A percentile compares a stretch with the other conserved stretches of the same genome.
Evolutionary conservation across 2,113 vertebrate genomes (phyloP).

Genomic region (Heterocephalus glaber): DNA sequence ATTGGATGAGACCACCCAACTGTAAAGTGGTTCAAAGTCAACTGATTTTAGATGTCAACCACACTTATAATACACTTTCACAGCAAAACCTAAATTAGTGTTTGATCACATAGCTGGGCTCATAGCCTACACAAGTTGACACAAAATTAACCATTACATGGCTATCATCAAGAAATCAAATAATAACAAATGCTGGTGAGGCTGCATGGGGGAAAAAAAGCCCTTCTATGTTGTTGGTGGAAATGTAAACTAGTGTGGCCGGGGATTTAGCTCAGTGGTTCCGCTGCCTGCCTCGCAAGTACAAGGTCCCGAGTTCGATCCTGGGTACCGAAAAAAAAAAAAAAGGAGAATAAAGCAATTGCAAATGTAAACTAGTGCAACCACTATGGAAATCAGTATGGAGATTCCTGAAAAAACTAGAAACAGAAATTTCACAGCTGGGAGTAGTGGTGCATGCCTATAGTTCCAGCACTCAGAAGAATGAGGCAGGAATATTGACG

Average conservation of each 20-base stretch:
- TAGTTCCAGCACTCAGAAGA: neutral
- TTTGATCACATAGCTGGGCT: neutral
- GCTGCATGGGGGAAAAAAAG: neutral
- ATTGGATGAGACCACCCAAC: neutral
- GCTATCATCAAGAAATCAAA: neutral
- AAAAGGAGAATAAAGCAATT: no score
- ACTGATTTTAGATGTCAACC: neutral
- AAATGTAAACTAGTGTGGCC: neutral
- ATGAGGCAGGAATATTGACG: neutral
- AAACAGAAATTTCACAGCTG: neutral
- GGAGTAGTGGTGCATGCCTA: neutral
- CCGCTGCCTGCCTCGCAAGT: no score
- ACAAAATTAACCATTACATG: neutral
- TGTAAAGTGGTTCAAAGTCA: neutral
- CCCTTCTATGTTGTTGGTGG: neutral
- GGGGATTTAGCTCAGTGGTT: no score
- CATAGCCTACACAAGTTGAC: neutral
- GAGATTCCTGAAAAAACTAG: neutral
- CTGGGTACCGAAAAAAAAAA: no score
- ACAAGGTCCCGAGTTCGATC: no score
- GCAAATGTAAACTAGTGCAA: neutral
- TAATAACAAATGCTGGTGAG: neutral
- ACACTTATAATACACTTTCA: neutral
- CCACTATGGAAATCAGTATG: neutral
- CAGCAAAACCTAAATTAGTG: neutral